These are phyloP conservation scores for Pantherophis alleghaniensis DNA, from an alignment of 2,797 vertebrate species.

Conservation along the genomic window DNA sequence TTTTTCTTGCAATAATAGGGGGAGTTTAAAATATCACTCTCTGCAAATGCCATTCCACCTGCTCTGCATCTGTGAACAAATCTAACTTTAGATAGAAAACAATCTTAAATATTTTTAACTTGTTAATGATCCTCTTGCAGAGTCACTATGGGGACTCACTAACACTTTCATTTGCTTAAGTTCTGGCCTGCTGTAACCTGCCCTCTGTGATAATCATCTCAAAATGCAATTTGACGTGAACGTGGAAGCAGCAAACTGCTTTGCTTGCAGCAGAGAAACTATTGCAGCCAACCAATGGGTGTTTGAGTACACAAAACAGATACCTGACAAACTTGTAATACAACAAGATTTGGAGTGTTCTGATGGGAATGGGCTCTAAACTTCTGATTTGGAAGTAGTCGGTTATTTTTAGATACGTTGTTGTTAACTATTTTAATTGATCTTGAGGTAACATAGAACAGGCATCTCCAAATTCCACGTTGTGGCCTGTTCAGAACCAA, in stretches of 20 bases:
- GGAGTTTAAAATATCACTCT: neutral
- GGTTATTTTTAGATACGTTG: neutral
- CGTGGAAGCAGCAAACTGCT: neutral
- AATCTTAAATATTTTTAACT: neutral
- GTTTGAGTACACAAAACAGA: neutral
- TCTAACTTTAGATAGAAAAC: accelerated
- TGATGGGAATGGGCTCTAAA: too few relatives aligned
- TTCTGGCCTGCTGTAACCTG: neutral
- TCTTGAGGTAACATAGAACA: neutral
- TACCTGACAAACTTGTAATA: neutral
- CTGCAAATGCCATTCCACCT: neutral
- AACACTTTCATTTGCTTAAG: neutral
- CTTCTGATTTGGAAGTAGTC: neutral
- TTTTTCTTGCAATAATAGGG: neutral
- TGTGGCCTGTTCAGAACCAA: neutral
- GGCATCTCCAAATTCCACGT: neutral
- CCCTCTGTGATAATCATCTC: neutral
- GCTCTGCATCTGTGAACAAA: neutral
- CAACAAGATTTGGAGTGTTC: neutral
- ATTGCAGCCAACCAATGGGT: neutral
- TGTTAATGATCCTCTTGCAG: neutral
- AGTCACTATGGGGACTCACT: neutral
- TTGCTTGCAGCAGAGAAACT: neutral
- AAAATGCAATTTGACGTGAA: neutral
- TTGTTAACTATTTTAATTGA: neutral